phyloP scores from a whole-genome alignment of 2,113 vertebrate species.

The Thalassarche chlororhynchos region DNA sequence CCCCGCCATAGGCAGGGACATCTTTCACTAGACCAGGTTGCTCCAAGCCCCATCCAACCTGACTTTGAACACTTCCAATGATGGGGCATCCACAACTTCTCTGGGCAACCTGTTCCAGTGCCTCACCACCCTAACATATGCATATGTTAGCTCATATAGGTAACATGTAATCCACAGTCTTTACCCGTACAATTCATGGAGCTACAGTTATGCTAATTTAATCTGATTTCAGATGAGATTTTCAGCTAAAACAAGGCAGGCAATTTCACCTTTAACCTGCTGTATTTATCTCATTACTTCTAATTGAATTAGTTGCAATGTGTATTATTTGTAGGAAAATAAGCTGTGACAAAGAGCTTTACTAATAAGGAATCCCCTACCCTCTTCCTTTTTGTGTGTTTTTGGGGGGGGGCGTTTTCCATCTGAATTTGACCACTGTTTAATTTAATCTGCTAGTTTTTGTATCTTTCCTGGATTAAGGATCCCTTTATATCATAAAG shows the following conservation, averaged over 20 bases:
- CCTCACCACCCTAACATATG: not conserved
- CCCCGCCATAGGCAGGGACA: not conserved
- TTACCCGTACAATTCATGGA: accelerated
- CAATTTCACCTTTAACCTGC: not conserved
- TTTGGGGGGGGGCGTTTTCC: not conserved
- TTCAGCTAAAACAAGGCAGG: not conserved
- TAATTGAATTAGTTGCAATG: not conserved
- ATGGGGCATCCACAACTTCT: accelerated
- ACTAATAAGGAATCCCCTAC: not conserved
- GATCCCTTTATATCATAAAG: not conserved
- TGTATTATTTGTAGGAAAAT: not conserved
- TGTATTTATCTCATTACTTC: not conserved
- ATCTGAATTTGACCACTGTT: not conserved
- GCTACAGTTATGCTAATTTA: not conserved
- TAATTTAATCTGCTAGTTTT: not conserved
- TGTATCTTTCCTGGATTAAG: not conserved
- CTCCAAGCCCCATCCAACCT: not conserved
- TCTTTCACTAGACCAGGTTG: not conserved
- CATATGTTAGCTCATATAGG: not conserved
- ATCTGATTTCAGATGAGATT: not conserved
- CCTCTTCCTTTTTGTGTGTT: not conserved
- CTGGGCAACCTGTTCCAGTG: not conserved
- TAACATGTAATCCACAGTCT: not conserved
- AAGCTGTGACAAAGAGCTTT: not conserved
- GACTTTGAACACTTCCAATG: not conserved